Conservation (phyloP, 2,888 invertebrate species). For the Drosophila neonasuta region DNA sequence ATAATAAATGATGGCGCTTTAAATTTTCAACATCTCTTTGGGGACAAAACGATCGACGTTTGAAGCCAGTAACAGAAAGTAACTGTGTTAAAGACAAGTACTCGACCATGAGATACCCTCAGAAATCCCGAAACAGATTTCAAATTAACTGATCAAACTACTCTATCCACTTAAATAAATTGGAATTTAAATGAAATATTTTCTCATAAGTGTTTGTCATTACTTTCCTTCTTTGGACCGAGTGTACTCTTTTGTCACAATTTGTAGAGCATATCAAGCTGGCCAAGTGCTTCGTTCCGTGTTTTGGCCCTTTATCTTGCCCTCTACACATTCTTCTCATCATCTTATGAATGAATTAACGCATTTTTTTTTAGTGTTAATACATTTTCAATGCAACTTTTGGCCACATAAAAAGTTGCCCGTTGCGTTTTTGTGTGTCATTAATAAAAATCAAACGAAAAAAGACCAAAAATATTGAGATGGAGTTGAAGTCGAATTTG, state of each 20-base stretch:
- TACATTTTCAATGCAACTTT: slow-evolving; percentile 59
- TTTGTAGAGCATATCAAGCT: slow-evolving; percentile 21
- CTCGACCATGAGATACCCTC: not conserved
- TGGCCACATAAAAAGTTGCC: slow-evolving; percentile 54
- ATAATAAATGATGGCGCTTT: slow-evolving; percentile 82
- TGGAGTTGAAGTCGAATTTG: slow-evolving; percentile 4
- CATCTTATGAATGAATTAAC: slow-evolving; percentile 73
- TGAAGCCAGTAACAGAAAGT: slow-evolving; percentile 53
- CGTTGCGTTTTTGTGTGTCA: slow-evolving; percentile 65
- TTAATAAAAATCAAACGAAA: slow-evolving; percentile 60
- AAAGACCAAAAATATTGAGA: slow-evolving; percentile 19
- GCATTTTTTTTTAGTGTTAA: slow-evolving; percentile 48
- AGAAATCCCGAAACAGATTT: not conserved
- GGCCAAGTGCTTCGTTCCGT: slow-evolving; percentile 58
- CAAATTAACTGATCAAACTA: not conserved
- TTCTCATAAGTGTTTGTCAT: not conserved
- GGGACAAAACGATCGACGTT: slow-evolving; percentile 69
- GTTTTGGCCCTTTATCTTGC: slow-evolving; percentile 7
- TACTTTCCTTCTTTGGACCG: not conserved
- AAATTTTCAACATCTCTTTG: slow-evolving; percentile 75
- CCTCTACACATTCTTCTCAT: slow-evolving; percentile 8
- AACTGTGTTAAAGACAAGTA: slow-evolving; percentile 11
- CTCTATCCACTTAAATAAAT: not conserved
- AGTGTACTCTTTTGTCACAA: not conserved
- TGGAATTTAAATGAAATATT: not conserved